Base-by-base conservation (phyloP, 2,113 vertebrate species). In the Scopus umbretta region DNA sequence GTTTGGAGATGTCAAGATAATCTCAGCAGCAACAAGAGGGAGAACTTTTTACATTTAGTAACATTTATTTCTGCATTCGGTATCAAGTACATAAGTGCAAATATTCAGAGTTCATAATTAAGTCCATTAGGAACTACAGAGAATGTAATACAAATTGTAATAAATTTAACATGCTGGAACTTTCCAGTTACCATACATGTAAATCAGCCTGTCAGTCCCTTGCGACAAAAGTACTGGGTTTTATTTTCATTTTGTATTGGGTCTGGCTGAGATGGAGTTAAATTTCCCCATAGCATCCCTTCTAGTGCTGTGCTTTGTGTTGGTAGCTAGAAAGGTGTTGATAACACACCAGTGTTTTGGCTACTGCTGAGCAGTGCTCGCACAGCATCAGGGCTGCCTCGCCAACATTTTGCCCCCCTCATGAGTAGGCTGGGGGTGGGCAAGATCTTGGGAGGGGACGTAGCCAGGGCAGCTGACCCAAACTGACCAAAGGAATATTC, bases 51-150 rank as follows among this genome's bases (percentile, higher is more conserved):
- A 99, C 98, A 98, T 98, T 99, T 99, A 99, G 98, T 99, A 98
- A 99, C 99, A 99, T 99, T 99, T 99, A 99, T 99, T 99, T 99
- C 98, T 98, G 99, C 99, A 98, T 99, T 99, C 98, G 98, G 98
- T 99, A 99, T 99, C 99, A 99, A 99, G 99, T 99, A 99, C 99
- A 98, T 99, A 98, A 99, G 99, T 99, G 99, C 99, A 99, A 99
- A 99, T 99, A 99, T 98, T 99, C 98, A 99, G 99, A 99, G 98
- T 99, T 98, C 99, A 98, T 98, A 98, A 98, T 97, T 98, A 98
- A 97, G 96, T 98, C 98, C 98, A 97, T 97, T 98, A 99, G 98
- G 98, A 99, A 99, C 98, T 99, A 99, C 99, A 99, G 98, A 99
- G 98, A 99, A 99, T 98, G 98, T 98, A 98, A 98, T 99, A 99